Evolutionary conservation across 2,113 vertebrate species (phyloP), one percentile per base, ranked within the genome.

Genomic region (Phodopus roborovskii): DNA sequence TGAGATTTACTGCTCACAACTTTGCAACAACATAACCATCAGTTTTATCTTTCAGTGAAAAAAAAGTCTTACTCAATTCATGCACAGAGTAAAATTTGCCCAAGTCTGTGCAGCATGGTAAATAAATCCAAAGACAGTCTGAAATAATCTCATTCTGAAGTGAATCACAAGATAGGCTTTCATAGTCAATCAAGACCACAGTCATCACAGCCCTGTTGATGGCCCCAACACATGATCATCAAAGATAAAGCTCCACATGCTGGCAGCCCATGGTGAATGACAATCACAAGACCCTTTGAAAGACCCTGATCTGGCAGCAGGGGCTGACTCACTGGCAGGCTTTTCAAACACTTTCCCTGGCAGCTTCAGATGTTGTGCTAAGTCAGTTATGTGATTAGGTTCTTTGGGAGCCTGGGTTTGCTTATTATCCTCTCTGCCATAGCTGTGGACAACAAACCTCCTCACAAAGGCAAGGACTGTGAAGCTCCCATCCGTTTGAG

Each of bases 291-390:
- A 88, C 92, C 78, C 96, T 98, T 97, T 97, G 85, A 97, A 97
- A 97, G 91, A 91, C 66, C 91, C 89, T 97, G 98, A 90, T 60
- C 88, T 88, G 97, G 94, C 92, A 98, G 96, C 96, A 96, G 96
- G 95, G 92, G 96, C 94, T 95, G 94, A 96, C 93, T 97, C 73
- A 68, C 79, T 97, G 96, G 88, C 92, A 97, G 92, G 81, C 95
- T 96, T 96, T 94, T 97, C 91, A 97, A 95, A 96, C 82, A 92
- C 71, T 97, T 97, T 93, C 78, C 26, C 86, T 96, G 95, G 86
- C 88, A 97, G 89, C 86, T 96, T 97, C 97, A 94, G 96, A 97
- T 97, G 93, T 91, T 96, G 71, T 50, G 45, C 42, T 94, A 82
- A 94, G 84, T 95, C 92, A 97, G 83, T 87, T 96, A 89, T 91